Evolutionary conservation across 2,797 vertebrate genomes (phyloP).

Genomic region (Geotrypetes seraphini): DNA sequence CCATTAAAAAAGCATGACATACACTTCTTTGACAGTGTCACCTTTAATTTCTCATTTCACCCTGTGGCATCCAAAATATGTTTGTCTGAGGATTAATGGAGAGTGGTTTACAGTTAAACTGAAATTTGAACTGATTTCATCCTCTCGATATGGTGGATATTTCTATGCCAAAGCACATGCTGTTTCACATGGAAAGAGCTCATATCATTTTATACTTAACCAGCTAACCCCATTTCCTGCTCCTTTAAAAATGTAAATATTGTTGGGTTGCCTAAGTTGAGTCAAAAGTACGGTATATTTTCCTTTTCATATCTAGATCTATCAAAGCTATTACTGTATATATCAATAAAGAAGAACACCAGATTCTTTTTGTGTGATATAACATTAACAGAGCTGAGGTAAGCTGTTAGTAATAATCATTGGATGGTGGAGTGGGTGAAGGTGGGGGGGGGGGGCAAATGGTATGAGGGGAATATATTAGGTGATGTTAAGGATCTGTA

Average conservation of each 20-base stretch:
- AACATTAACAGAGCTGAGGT: too few relatives aligned
- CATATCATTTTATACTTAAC: conserved; percentile 99
- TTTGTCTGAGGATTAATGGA: conserved; percentile 77
- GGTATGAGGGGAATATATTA: too few relatives aligned
- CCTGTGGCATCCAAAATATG: conserved; percentile 60
- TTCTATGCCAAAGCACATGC: conserved; percentile 98
- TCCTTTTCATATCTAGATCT: conserved; percentile 46
- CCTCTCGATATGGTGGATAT: conserved; percentile 93
- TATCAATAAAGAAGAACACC: too few relatives aligned
- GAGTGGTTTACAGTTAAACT: conserved; percentile 98
- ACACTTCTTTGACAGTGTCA: too few relatives aligned
- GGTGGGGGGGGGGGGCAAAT: too few relatives aligned
- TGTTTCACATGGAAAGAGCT: conserved; percentile 98
- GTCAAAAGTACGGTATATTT: conserved; percentile 54
- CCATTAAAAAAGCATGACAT: too few relatives aligned
- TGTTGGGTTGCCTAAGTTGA: conserved; percentile 77
- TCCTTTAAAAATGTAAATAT: conserved; percentile 93
- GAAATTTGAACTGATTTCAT: conserved; percentile 97
- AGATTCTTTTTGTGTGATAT: too few relatives aligned
- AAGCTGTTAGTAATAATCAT: too few relatives aligned
- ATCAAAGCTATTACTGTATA: too few relatives aligned
- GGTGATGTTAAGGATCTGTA: too few relatives aligned
- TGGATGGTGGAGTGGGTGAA: too few relatives aligned
- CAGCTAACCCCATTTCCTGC: conserved; percentile 87
- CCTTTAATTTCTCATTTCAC: conserved; percentile 61